Conservation (phyloP, 1,140 invertebrate genomes). For the Calosoma granatense region DNA sequence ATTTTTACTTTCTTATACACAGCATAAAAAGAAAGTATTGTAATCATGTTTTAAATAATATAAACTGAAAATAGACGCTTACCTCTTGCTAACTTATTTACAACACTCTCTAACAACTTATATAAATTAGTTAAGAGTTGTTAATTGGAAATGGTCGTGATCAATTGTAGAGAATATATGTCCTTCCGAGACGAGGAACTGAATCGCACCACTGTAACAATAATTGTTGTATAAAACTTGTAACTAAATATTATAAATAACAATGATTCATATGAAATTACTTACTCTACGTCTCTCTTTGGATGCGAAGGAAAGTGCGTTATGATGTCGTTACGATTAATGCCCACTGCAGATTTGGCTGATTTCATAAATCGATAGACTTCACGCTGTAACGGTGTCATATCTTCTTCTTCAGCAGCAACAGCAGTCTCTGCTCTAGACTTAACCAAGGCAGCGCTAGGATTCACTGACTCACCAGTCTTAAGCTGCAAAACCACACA, state of each 20-base stretch:
- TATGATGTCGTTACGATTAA: neutral
- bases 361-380: neutral
- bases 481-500: neutral
- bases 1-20: no score
- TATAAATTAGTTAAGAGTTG: neutral
- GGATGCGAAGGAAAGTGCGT: neutral
- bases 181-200: neutral
- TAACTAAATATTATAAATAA: neutral
- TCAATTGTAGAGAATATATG: conserved; percentile 3
- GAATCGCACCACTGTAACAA: neutral
- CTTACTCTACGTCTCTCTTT: neutral
- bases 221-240: no score
- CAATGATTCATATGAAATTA: neutral
- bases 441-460: neutral
- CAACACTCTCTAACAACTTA: neutral
- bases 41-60: neutral
- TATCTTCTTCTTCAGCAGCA: neutral
- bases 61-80: neutral
- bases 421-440: neutral
- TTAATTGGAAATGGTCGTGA: neutral
- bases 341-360: neutral
- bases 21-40: no score
- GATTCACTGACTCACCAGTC: neutral
- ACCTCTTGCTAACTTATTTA: neutral
- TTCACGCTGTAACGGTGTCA: neutral